Evolutionary conservation across 2,888 invertebrate genomes (phyloP).

Genomic region (Hololepta plana): DNA sequence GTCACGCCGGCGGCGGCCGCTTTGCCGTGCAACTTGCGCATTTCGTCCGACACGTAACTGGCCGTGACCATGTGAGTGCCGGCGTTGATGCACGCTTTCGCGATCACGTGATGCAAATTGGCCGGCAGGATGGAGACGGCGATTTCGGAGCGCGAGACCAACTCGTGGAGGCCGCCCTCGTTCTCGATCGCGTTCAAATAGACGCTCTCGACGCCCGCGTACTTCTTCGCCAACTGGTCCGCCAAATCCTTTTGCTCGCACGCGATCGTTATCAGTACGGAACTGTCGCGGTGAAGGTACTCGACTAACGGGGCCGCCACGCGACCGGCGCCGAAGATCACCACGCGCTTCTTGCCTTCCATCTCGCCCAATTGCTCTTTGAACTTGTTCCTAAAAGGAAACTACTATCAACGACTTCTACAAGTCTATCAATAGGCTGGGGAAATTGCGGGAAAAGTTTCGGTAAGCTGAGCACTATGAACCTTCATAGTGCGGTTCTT

Average conservation of each 20-base stretch:
- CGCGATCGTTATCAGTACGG: constrained; percentile 59
- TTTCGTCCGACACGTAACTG: constrained; percentile 77
- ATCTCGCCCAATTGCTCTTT: not conserved
- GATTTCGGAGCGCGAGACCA: constrained; percentile 57
- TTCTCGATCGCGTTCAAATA: constrained; percentile 67
- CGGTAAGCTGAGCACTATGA: too few species aligned
- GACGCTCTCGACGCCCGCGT: constrained; percentile 60
- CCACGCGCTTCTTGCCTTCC: constrained; percentile 39
- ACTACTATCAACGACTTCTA: constrained; percentile 6
- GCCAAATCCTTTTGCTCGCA: constrained; percentile 63
- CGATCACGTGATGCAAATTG: constrained; percentile 69
- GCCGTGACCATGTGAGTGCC: constrained; percentile 91
- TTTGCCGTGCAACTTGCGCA: constrained; percentile 56
- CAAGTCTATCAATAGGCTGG: too few species aligned
- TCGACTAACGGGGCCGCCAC: constrained; percentile 91
- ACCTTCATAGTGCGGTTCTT: too few species aligned
- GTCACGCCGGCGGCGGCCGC: constrained; percentile 83
- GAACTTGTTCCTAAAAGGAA: not conserved
- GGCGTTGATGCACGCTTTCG: constrained; percentile 70
- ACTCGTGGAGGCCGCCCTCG: constrained; percentile 44
- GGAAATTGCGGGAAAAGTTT: too few species aligned
- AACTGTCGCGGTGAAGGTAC: constrained; percentile 70
- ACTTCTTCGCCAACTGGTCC: constrained; percentile 60
- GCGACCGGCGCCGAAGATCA: constrained; percentile 83
- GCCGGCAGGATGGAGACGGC: constrained; percentile 85